These are phyloP conservation scores for Chelon labrosus DNA, from an alignment of 2,797 vertebrate species.

Conservation along the genomic window DNA sequence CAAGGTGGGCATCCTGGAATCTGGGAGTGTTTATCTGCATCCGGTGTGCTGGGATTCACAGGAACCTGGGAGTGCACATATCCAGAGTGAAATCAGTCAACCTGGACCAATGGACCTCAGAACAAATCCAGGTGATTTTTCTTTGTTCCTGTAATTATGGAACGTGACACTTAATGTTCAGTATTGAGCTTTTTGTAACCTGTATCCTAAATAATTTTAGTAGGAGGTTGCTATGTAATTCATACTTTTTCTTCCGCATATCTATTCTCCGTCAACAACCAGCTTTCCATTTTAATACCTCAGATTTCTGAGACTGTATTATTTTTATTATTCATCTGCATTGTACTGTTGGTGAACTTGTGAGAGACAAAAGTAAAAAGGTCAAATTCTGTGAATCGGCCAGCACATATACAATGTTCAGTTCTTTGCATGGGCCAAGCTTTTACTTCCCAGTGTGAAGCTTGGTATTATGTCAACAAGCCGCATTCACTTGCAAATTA, in stretches of 20 bases:
- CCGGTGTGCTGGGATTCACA: slow-evolving; percentile 98
- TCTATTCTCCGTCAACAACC: neutral
- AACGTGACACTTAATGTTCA: no score
- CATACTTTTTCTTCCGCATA: neutral
- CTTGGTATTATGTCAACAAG: neutral
- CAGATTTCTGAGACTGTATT: neutral
- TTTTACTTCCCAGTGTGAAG: slow-evolving; percentile 5
- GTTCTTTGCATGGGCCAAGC: neutral
- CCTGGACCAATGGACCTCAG: slow-evolving; percentile 98
- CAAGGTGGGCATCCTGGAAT: slow-evolving; percentile 99
- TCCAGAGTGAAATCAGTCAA: slow-evolving; percentile 99
- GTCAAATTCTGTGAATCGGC: neutral
- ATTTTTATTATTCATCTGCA: neutral
- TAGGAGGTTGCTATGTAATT: neutral
- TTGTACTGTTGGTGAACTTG: neutral
- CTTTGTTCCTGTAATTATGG: neutral
- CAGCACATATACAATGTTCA: neutral
- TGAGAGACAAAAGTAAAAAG: neutral
- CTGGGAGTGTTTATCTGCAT: slow-evolving; percentile 98
- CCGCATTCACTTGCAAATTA: slow-evolving; percentile 9
- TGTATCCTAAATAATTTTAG: no score
- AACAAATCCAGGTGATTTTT: slow-evolving; percentile 94
- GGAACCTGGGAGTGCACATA: slow-evolving; percentile 98
- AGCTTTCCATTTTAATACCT: neutral
- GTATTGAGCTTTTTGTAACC: no score